Base-by-base conservation (phyloP, 2,113 vertebrate genomes). In the Lepus europaeus region DNA sequence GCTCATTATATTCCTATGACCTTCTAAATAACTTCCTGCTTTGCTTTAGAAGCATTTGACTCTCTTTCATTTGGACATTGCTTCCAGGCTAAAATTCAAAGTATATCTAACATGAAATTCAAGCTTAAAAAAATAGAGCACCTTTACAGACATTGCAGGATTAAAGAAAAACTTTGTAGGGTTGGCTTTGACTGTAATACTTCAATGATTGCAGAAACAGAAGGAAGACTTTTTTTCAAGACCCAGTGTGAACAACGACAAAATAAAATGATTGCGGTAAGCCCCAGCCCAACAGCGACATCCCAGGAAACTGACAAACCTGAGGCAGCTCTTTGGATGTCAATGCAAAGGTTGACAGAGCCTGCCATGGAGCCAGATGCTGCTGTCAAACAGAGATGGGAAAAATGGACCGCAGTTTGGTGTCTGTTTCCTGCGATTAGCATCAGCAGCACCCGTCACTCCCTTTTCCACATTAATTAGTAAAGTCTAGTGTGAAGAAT, bases 381-480 rank as follows among this genome's bases (percentile, higher is more conserved):
- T 93, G 63, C 92, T 98, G 88, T 95, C 97, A 96, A 66, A 86
- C 85, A 87, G 69, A 90, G 74, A 74, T 4, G 90, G 72, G 87
- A 82, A 91, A 97, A 97, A 96, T 84, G 13, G 80, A 68, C 84
- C 68, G 36, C 10, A 0, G 29, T 76, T 96, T 91, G 68, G 10
- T 92, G 33, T 92, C 89, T 96, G 25, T 73, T 97, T 96, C 51
- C 92, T 96, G 68, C 73, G 72, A 66, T 96, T 97, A 92, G 68
- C 39, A 93, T 85, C 90, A 96, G 83, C 63, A 82, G 64, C 33
- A 56, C 45, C n/a, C 22, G 0, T 86, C 72, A 89, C n/a, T 94
- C 72, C 69, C 91, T 88, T 33, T 89, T 87, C 78, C 61, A 96
- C 78, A 95, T 97, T 98, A 98, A 98, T 98, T 98, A 97, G 94